Base-by-base conservation (phyloP, 2,113 vertebrate genomes). In the Alaudala cheleensis region DNA sequence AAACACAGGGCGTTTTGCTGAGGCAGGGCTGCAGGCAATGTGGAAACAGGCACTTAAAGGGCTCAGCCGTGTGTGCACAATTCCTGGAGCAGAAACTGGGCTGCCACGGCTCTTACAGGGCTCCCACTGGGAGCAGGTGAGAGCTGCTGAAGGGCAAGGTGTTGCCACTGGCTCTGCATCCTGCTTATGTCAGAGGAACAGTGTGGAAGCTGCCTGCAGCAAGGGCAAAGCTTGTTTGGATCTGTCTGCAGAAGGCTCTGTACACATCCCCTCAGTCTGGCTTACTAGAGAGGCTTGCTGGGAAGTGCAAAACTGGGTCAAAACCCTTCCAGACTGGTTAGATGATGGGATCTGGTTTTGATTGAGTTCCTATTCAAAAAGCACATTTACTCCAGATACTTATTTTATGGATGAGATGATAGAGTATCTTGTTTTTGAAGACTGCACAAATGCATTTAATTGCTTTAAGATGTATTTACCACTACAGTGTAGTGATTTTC, bases 91-190 rank as follows among this genome's bases (percentile, higher is more conserved):
- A 70, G 76, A 24, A 61, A 67, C 72, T 15, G 81, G 21, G 60
- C 65, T 92, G 89, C 83, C 76, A 39, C 0, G 14, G 80, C 83
- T 95, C 1, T 83, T n/a, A 26, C 31, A 5, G n/a, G 0, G 76
- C 71, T 86, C 76, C 3, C 11, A 1, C 37, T 8, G 64, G 9
- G 37, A 37, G 56, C 56, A 34, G 42, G 1, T 8, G 56, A 14
- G 78, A 91, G 87, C 78, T 72, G 87, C 96, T 44, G 26, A 21
- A 72, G 81, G 87, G 92, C 90, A 85, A 72, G 95, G 96, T 65
- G 96, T 13, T 85, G 84, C 56, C 51, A 3, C 7, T 94, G 90
- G 84, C 81, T 26, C 65, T 12, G 25, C 4, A 0, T 7, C 44
- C 87, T 71, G 66, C 53, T 84, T 21, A 2, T 79, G 90, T n/a